Conservation (phyloP, 2,113 vertebrate species). For the Platysternon megacephalum region DNA sequence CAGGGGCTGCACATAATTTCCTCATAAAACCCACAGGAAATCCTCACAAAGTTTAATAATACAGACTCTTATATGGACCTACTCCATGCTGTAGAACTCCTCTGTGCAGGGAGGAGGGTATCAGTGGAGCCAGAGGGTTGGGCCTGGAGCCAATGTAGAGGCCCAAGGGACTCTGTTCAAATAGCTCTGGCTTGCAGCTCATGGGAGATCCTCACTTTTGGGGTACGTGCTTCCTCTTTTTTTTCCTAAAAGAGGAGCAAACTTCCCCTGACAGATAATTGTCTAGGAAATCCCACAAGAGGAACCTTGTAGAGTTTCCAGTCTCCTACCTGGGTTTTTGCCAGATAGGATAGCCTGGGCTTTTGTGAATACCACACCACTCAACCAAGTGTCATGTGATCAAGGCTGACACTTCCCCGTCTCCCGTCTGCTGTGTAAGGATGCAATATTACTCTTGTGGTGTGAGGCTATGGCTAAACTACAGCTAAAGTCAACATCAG, state of each 20-base stretch:
- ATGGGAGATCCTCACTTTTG: background rate
- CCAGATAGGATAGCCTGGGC: background rate
- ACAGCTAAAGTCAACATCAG: too few species aligned
- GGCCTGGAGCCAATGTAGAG: background rate
- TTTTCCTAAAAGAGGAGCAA: background rate
- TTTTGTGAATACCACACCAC: background rate
- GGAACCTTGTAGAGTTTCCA: too few species aligned
- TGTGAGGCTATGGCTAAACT: too few species aligned
- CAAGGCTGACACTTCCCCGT: background rate
- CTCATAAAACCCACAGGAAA: background rate
- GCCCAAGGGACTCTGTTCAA: background rate
- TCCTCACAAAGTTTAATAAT: background rate
- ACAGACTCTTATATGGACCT: background rate
- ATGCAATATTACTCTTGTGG: background rate
- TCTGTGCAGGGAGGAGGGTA: background rate
- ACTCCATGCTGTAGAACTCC: background rate
- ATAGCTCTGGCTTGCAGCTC: background rate
- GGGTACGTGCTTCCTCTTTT: background rate
- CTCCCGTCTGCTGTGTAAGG: background rate
- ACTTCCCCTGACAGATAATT: background rate
- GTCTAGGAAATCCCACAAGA: too few species aligned
- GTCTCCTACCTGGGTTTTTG: too few species aligned
- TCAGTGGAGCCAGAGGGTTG: background rate
- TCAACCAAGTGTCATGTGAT: background rate
- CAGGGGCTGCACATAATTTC: background rate